Conservation (phyloP, 2,113 vertebrate genomes). For the Cichladusa arquata region DNA sequence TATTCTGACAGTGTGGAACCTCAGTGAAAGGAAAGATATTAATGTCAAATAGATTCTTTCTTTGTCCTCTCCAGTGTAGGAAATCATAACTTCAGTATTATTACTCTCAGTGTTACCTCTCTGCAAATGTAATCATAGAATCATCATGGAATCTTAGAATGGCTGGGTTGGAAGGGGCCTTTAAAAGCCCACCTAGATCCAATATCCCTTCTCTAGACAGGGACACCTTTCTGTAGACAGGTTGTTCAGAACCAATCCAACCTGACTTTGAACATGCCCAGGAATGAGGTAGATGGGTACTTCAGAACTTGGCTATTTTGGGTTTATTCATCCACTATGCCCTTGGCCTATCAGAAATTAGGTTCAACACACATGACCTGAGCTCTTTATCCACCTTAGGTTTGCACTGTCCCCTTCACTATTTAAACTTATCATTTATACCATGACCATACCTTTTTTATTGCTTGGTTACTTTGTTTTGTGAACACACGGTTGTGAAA, state of each 20-base stretch:
- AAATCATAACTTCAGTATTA: not conserved
- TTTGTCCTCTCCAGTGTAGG: not conserved
- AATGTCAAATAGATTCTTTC: not conserved
- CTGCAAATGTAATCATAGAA: accelerated
- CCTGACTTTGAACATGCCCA: accelerated
- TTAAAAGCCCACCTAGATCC: not conserved
- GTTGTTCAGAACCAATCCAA: not conserved
- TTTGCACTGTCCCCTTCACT: not conserved
- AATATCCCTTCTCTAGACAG: no score
- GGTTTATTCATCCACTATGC: not conserved
- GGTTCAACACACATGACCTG: accelerated
- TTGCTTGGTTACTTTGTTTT: not conserved
- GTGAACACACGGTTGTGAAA: not conserved
- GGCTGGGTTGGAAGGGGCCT: not conserved
- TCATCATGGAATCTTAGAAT: not conserved
- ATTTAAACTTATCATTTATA: not conserved
- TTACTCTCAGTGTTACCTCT: not conserved
- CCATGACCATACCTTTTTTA: not conserved
- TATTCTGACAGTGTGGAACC: not conserved
- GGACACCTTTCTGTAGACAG: not conserved
- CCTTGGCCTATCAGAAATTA: not conserved
- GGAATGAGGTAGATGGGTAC: not conserved
- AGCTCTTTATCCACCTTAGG: not conserved
- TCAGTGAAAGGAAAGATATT: not conserved
- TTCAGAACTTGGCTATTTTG: not conserved